Evolutionary conservation across 2,113 vertebrate genomes (phyloP).

Genomic region (Melanostigma gelatinosum): DNA sequence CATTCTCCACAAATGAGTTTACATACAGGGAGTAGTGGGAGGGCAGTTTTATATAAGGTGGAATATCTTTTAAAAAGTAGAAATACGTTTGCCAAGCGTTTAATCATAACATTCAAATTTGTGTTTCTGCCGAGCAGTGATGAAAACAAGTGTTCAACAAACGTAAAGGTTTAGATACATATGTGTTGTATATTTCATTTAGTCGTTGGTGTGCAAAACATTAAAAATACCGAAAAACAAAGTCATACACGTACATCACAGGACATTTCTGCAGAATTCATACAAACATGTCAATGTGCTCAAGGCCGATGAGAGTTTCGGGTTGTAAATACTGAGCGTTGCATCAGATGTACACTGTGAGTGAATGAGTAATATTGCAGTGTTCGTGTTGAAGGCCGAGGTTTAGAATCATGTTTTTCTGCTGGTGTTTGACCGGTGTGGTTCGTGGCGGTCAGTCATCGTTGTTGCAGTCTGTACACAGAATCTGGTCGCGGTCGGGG

Average conservation of each 20-base stretch:
- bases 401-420: background rate
- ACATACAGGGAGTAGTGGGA: background rate
- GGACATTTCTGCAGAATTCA: slow-evolving; percentile 35
- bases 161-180: background rate
- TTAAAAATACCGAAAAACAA: slow-evolving; percentile 16
- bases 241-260: slow-evolving; percentile 9
- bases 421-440: background rate
- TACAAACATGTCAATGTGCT: slow-evolving; percentile 44
- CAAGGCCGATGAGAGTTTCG: slow-evolving; percentile 1
- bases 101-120: slow-evolving; percentile 3
- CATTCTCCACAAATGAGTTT: background rate
- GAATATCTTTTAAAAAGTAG: background rate
- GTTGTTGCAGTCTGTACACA: slow-evolving; percentile 92
- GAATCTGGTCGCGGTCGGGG: slow-evolving; percentile 88
- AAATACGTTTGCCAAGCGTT: slow-evolving; percentile 26
- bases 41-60: background rate
- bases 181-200: slow-evolving; percentile 20
- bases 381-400: slow-evolving; percentile 49
- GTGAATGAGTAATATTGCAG: slow-evolving; percentile 20
- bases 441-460: slow-evolving; percentile 65
- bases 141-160: background rate
- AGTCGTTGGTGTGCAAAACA: slow-evolving; percentile 45
- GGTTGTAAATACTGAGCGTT: slow-evolving; percentile 44
- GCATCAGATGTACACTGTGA: slow-evolving; percentile 20
- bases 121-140: background rate